Evolutionary conservation across 2,113 vertebrate genomes (phyloP).

Genomic region (Urocolius indicus): DNA sequence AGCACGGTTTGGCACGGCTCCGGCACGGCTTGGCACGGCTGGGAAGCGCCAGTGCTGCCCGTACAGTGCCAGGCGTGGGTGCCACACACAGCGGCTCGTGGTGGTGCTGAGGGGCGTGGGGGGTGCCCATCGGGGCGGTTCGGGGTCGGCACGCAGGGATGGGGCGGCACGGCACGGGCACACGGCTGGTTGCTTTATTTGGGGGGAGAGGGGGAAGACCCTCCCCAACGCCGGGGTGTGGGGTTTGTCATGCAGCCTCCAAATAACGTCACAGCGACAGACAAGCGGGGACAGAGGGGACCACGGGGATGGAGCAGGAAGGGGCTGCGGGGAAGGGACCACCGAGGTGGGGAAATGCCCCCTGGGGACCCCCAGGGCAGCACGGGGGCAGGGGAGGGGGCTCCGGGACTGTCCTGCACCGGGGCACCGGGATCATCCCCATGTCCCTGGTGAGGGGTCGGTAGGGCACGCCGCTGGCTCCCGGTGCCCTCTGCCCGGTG

Average conservation of each 20-base stretch:
- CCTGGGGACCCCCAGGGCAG: neutral
- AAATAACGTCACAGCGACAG: neutral
- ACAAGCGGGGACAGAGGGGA: neutral
- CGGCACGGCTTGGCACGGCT: neutral
- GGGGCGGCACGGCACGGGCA: neutral
- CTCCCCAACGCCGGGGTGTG: neutral
- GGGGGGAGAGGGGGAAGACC: neutral
- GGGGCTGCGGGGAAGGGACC: fast-evolving
- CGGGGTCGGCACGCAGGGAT: neutral
- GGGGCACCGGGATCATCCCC: neutral
- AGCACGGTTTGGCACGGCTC: neutral
- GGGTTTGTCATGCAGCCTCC: conserved; percentile 31
- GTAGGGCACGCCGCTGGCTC: fast-evolving
- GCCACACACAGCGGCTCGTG: no score
- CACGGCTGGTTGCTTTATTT: conserved; percentile 35
- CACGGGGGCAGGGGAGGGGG: no score
- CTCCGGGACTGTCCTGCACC: neutral
- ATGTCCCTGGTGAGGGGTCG: neutral
- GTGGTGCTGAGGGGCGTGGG: fast-evolving
- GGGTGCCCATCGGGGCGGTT: neutral
- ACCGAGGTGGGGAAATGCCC: fast-evolving
- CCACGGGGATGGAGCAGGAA: neutral
- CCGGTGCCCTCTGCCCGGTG: neutral
- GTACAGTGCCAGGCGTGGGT: no score
- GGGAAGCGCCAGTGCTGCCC: neutral